Percentiles rank a stretch among this genome's conserved stretches.
Evolutionary conservation across 2,797 vertebrate genomes (phyloP).

Genomic region (Martes flavigula): DNA sequence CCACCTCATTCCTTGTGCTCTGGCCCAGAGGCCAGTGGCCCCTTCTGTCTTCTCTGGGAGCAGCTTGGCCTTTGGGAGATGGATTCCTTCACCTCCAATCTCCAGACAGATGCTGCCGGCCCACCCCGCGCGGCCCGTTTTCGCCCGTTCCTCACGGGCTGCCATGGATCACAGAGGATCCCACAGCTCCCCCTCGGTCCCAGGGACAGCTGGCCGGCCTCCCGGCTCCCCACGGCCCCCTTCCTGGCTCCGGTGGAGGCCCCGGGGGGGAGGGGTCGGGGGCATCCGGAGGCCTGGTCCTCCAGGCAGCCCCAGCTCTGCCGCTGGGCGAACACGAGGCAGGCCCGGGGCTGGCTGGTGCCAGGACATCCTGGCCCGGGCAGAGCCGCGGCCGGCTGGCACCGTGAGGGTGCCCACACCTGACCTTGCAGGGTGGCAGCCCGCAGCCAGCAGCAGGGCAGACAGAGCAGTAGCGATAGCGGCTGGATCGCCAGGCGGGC

Average conservation of each 20-base stretch:
- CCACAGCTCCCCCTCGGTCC: background rate
- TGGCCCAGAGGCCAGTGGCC: background rate
- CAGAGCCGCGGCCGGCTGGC: background rate
- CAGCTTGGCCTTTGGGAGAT: conserved; percentile 34
- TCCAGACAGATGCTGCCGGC: background rate
- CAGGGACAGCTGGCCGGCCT: background rate
- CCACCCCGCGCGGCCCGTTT: too few species aligned
- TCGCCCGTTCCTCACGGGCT: background rate
- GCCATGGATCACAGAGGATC: background rate
- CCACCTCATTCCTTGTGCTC: background rate
- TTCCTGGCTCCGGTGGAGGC: too few species aligned
- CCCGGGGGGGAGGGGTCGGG: fast-evolving
- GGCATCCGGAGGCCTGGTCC: background rate
- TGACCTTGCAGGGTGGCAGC: background rate
- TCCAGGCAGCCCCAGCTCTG: background rate
- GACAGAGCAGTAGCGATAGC: background rate
- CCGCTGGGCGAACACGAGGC: background rate
- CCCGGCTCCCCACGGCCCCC: background rate
- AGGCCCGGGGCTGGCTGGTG: background rate
- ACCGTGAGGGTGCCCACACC: fast-evolving
- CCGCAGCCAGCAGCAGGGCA: background rate
- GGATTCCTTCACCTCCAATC: background rate
- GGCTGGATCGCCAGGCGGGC: background rate
- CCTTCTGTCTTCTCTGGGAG: conserved; percentile 44
- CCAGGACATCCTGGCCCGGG: background rate